These are phyloP conservation scores for Albula goreensis DNA, from an alignment of 2,113 vertebrate species.

Conservation along the genomic window DNA sequence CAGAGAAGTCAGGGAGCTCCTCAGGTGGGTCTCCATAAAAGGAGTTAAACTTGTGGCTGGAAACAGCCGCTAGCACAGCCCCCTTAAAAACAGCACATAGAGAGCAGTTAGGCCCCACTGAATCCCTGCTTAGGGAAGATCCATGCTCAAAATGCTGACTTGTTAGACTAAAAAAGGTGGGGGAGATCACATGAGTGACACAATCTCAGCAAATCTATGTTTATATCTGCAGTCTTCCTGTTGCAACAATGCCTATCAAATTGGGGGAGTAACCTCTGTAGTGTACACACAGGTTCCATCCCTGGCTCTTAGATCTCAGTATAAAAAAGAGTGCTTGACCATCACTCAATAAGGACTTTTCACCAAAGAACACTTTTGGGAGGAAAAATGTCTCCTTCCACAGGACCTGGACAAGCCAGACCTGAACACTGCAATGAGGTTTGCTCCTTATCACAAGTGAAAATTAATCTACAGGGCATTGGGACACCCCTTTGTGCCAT, in stretches of 20 bases:
- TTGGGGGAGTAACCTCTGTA: too few species aligned
- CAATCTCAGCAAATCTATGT: too few species aligned
- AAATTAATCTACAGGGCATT: background rate
- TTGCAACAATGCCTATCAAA: too few species aligned
- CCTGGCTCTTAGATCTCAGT: too few species aligned
- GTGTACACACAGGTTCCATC: too few species aligned
- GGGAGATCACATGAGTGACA: background rate
- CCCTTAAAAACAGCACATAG: slow-evolving; percentile 69
- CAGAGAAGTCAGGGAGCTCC: slow-evolving; percentile 93
- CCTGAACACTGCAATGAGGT: background rate
- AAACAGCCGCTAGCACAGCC: slow-evolving; percentile 93
- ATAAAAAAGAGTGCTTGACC: too few species aligned
- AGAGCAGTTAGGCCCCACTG: background rate
- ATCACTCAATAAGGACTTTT: too few species aligned
- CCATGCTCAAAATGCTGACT: too few species aligned
- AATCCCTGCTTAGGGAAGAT: too few species aligned
- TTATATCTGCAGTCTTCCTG: too few species aligned
- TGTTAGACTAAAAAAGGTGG: too few species aligned
- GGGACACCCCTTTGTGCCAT: background rate
- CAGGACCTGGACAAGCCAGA: background rate
- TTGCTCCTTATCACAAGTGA: background rate
- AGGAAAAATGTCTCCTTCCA: background rate
- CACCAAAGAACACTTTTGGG: too few species aligned
- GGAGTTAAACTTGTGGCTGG: slow-evolving; percentile 98
- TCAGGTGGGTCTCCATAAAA: slow-evolving; percentile 97